These are phyloP conservation scores for Pipistrellus kuhlii DNA, from an alignment of 2,797 vertebrate genomes.

Conservation along the genomic window DNA sequence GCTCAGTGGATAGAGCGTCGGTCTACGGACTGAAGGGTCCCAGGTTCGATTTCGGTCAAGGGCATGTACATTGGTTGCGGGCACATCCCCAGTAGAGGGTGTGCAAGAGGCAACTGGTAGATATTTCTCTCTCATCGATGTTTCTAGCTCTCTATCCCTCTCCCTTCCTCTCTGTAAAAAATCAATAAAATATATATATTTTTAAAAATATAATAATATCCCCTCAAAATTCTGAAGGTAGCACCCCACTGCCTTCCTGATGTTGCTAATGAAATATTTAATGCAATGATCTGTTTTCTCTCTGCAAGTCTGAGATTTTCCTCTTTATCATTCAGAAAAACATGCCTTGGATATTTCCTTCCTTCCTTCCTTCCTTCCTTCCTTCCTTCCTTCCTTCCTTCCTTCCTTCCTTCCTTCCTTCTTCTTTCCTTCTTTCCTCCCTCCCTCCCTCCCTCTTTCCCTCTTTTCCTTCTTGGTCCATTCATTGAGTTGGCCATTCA, in stretches of 20 bases:
- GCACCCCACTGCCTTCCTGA: not conserved
- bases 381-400: too few relatives aligned
- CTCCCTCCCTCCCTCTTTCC: not conserved
- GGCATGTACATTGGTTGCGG: too few relatives aligned
- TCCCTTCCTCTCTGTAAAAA: too few relatives aligned
- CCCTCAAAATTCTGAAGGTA: not conserved
- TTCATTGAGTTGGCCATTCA: not conserved
- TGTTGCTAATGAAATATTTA: conserved; percentile 23
- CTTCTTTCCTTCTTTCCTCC: too few relatives aligned
- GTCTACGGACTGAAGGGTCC: too few relatives aligned
- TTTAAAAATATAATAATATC: conserved; percentile 6
- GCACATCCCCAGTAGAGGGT: too few relatives aligned
- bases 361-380: not conserved
- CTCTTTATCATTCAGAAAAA: not conserved
- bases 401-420: too few relatives aligned
- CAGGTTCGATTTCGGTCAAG: too few relatives aligned
- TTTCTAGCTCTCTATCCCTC: too few relatives aligned
- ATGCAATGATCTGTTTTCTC: conserved; percentile 18
- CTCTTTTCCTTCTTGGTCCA: not conserved
- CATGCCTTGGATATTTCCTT: not conserved
- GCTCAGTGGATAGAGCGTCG: too few relatives aligned
- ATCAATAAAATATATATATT: not conserved
- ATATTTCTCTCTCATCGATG: too few relatives aligned
- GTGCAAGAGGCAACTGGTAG: too few relatives aligned
- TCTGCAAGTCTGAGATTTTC: conserved; percentile 41